Evolutionary conservation across 2,797 vertebrate species (phyloP), one percentile per base, ranked within the genome.

Genomic region (Crenuchus spilurus): DNA sequence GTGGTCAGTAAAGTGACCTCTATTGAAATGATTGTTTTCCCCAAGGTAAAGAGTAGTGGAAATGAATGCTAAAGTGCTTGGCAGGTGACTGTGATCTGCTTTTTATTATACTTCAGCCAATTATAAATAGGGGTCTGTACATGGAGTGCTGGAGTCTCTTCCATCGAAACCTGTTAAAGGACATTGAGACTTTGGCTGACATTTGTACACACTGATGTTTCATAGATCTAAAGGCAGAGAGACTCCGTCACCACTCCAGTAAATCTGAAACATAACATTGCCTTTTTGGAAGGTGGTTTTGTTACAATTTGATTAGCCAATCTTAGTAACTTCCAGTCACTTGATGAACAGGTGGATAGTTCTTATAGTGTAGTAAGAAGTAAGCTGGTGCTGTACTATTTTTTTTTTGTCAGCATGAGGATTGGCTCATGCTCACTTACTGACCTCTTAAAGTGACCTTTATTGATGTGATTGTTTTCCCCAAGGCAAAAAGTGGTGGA

Each of bases 131-230:
- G 1, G 18, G 54, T 30, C 51, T 54, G 14, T 58, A 37, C n/a
- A 31, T 2, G 1, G 6, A 58, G 52, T 1, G 49, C 26, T 52
- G 10, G 13, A 3, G 46, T 49, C 20, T 24, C 9, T n/a, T 49
- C 46, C 20, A 24, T 1, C 8, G 14, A 22, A 20, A 20, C 37
- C 31, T 9, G 58, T 66, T 30, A 26, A 44, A 11, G 28, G 55
- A 26, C 28, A 58, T 24, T 55, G 51, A 57, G 39, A 33, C 42
- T 49, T 74, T 75, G 61, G 51, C 42, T 65, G 58, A 33, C 67
- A 55, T 74, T 58, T 63, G 2, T 9, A 24, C 48, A 8, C 13
- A 14, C 1, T 26, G 4, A 26, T 1, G 24, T 35, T 58, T 10
- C 10, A n/a, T 16, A 30, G 28, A 31, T n/a, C 24, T 16, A 31